Evolutionary conservation across 2,113 vertebrate species (phyloP), one percentile per base, ranked within the genome.

Genomic region (Hyperopisus bebe): DNA sequence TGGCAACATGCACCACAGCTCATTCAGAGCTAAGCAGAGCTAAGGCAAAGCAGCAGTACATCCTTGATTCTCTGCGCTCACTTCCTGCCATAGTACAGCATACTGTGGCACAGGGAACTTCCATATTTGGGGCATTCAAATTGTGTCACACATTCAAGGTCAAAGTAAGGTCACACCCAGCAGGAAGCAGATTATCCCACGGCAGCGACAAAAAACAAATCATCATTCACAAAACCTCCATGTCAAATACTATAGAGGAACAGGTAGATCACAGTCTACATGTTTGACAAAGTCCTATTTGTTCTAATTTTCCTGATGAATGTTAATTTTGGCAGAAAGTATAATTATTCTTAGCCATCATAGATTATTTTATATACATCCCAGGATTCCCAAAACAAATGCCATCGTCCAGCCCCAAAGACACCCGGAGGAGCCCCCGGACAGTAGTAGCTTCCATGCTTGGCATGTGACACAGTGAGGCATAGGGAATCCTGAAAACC

Each of bases 91-190:
- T 51, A 74, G 19, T 46, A 39, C 8, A 46, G 44, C 27, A 19
- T 31, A 47, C 47, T 10, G 46, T 42, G 47, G 66, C 88, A 46
- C 46, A 70, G 88, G 77, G 84, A 47, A 74, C 47, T 89, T 66
- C 90, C 89, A 90, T 87, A 85, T 62, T 86, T 50, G 31, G 15
- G 66, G 70, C 88, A 87, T 89, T 86, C 62, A 90, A 39, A 90
- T 62, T 90, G 31, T 46, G 88, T 66, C 50, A 19, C 62, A 90
- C 88, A 90, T 91, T 90, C 90, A 89, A 92, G 77, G 90, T 7
- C 90, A 89, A 88, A 89, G 83, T 91, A 92, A 92, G 90, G 91
- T 84, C 91, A 91, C 62, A 88, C 87, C 88, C 39, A 0, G 62
- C 91, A 80, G 90, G 87, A 89, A 83, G 84, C 74, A 80, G 80